Evolutionary conservation across 2,797 vertebrate genomes (phyloP).

Genomic region (Selene dorsalis): DNA sequence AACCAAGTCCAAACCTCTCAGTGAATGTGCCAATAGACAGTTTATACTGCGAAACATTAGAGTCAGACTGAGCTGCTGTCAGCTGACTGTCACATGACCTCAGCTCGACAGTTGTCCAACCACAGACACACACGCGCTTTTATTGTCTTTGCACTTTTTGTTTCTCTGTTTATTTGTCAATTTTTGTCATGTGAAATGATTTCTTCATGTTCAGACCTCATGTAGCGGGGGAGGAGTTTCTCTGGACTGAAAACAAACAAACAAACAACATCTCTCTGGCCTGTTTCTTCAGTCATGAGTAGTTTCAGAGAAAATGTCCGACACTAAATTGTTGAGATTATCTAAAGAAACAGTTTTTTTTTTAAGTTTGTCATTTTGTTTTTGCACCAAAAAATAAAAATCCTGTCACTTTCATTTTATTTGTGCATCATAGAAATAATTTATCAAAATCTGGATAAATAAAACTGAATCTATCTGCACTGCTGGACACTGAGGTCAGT

Average conservation of each 20-base stretch:
- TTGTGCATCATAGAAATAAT: neutral
- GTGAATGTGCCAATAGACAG: conserved; percentile 62
- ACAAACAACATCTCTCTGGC: neutral
- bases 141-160: conserved; percentile 37
- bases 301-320: neutral
- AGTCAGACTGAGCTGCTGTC: neutral
- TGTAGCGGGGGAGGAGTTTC: neutral
- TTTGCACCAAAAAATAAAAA: neutral
- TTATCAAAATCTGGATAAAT: neutral
- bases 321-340: neutral
- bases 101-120: neutral
- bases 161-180: neutral
- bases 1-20: conserved; percentile 24
- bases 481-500: neutral
- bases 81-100: neutral
- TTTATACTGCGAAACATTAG: neutral
- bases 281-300: neutral
- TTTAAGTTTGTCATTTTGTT: neutral
- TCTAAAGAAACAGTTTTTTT: neutral
- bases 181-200: conserved; percentile 1
- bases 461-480: neutral
- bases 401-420: neutral
- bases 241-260: neutral
- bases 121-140: neutral
- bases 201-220: neutral